Conservation (phyloP, 2,113 vertebrate species). For the Macquaria australasica region DNA sequence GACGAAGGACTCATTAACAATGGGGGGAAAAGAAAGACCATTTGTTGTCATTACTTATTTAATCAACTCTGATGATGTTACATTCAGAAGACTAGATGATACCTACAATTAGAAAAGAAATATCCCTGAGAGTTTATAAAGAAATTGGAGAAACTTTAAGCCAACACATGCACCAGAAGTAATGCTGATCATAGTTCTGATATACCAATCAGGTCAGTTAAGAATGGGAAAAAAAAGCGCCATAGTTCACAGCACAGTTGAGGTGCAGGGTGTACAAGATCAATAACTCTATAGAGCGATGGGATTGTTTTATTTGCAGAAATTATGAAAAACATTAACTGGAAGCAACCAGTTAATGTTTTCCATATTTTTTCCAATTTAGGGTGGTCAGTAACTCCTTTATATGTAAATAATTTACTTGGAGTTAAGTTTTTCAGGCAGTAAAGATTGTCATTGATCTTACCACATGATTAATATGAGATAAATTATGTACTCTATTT, state of each 20-base stretch:
- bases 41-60: constrained; percentile 1
- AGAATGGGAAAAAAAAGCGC: background rate
- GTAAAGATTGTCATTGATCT: background rate
- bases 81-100: background rate
- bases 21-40: background rate
- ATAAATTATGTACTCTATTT: background rate
- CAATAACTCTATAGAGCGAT: background rate
- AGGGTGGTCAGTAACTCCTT: background rate
- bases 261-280: background rate
- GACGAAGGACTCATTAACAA: constrained; percentile 2
- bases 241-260: background rate
- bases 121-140: background rate
- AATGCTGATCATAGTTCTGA: background rate
- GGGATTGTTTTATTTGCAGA: background rate
- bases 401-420: too few species aligned
- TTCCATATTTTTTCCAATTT: background rate
- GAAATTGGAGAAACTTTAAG: background rate
- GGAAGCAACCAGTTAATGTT: background rate
- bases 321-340: background rate
- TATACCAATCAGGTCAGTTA: background rate
- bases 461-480: background rate
- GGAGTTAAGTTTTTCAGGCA: too few species aligned
- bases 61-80: background rate
- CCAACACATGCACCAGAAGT: background rate
- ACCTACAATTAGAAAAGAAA: background rate